A percentile compares a stretch with the other conserved stretches of the same genome.
Conservation (phyloP, 2,113 vertebrate genomes). For the Aphelocoma coerulescens region DNA sequence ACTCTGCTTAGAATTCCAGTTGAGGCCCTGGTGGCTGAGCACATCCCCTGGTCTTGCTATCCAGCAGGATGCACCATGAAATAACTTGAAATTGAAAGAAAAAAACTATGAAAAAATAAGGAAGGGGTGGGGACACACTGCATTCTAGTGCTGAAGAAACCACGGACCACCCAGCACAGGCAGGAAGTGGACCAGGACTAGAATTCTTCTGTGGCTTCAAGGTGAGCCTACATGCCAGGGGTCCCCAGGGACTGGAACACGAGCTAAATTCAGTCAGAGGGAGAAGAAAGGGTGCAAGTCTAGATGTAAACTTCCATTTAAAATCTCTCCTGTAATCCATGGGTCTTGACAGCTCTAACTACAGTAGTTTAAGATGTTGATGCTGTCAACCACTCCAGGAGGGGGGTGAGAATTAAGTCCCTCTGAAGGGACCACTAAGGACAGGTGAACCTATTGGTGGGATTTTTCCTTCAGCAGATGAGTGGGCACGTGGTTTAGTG, state of each 20-base stretch:
- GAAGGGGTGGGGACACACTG: accelerated
- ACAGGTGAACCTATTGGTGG: neutral
- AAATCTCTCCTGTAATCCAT: neutral
- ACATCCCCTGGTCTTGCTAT: neutral
- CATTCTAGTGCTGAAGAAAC: neutral
- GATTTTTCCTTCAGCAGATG: neutral
- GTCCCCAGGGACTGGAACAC: neutral
- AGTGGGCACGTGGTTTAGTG: neutral
- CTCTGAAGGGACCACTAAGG: neutral
- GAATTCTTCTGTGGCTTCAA: neutral
- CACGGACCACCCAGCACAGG: neutral
- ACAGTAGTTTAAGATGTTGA: neutral
- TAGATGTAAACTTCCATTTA: neutral
- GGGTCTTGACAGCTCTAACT: neutral
- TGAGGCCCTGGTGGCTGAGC: neutral
- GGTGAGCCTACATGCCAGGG: neutral
- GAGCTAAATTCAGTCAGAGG: neutral
- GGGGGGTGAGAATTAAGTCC: neutral
- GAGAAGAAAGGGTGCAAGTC: neutral
- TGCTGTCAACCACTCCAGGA: neutral
- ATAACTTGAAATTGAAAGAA: neutral
- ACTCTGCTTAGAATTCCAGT: neutral
- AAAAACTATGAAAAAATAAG: neutral
- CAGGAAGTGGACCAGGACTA: neutral
- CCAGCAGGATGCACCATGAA: neutral